Evolutionary conservation across 2,888 invertebrate genomes (phyloP).

Genomic region (Parthenolecanium corni): DNA sequence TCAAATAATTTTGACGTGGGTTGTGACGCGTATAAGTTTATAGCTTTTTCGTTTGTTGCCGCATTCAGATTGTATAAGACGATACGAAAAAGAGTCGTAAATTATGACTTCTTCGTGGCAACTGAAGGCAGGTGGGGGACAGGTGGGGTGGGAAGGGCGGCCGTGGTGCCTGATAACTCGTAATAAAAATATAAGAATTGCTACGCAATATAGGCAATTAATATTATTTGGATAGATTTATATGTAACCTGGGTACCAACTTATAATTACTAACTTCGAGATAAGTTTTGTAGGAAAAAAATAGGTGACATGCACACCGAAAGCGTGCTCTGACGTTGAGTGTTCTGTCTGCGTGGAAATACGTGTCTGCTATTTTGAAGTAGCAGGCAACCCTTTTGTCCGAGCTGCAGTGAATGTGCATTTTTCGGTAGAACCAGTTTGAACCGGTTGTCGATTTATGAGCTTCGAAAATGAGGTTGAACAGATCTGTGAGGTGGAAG

Average conservation of each 20-base stretch:
- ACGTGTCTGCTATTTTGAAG: too few relatives aligned
- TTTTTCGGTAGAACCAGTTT: too few relatives aligned
- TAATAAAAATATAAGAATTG: slow-evolving; percentile 28
- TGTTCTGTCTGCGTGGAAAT: too few relatives aligned
- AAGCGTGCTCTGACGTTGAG: too few relatives aligned
- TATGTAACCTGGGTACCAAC: slow-evolving; percentile 28
- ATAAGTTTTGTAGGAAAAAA: slow-evolving; percentile 26
- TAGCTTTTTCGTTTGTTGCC: slow-evolving; percentile 24
- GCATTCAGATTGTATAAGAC: slow-evolving; percentile 28
- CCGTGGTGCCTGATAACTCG: slow-evolving; percentile 16
- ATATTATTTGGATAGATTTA: slow-evolving; percentile 28
- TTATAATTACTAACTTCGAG: slow-evolving; percentile 28
- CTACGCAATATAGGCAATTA: slow-evolving; percentile 28
- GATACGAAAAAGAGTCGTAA: slow-evolving; percentile 24
- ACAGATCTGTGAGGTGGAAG: too few relatives aligned
- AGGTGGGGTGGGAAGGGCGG: slow-evolving; percentile 8
- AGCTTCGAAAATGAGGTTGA: too few relatives aligned
- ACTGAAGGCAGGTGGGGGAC: not conserved
- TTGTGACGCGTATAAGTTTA: slow-evolving; percentile 28
- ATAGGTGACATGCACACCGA: slow-evolving; percentile 23
- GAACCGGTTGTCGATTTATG: too few relatives aligned
- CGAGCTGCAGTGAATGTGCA: too few relatives aligned
- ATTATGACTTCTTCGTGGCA: slow-evolving; percentile 29
- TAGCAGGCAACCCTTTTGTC: too few relatives aligned
- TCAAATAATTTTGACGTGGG: slow-evolving; percentile 28